phyloP scores from a whole-genome alignment of 2,797 vertebrate species.

The Takifugu rubripes region DNA sequence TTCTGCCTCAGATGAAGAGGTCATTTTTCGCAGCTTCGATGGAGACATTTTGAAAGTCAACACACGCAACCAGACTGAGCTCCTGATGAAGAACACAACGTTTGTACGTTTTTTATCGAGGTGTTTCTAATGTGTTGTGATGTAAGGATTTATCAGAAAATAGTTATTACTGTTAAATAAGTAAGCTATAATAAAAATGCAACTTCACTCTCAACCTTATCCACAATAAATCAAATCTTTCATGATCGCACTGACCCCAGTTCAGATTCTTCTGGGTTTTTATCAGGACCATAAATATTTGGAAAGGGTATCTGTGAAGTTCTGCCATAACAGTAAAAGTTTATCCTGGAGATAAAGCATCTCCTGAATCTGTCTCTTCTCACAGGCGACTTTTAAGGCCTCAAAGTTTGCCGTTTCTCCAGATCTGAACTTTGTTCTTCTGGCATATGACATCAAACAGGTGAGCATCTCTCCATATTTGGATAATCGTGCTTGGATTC shows the following conservation, averaged over 20 bases:
- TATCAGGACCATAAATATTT: not conserved
- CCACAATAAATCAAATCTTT: too few relatives aligned
- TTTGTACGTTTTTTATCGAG: conserved; percentile 61
- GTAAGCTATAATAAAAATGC: too few relatives aligned
- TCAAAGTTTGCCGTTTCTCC: conserved; percentile 73
- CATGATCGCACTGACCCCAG: not conserved
- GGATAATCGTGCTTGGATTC: not conserved
- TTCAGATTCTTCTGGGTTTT: not conserved
- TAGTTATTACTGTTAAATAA: too few relatives aligned
- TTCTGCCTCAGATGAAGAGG: conserved; percentile 53
- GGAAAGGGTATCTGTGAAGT: not conserved
- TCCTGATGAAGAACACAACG: conserved; percentile 72
- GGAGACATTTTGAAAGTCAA: conserved; percentile 65
- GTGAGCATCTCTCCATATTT: conserved; percentile 51
- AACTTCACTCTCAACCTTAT: too few relatives aligned
- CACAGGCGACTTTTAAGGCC: conserved; percentile 73
- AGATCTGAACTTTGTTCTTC: conserved; percentile 72
- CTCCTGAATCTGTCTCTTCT: conserved; percentile 12
- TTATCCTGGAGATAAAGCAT: not conserved
- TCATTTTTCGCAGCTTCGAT: conserved; percentile 67
- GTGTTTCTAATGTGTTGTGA: too few relatives aligned
- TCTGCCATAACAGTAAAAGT: not conserved
- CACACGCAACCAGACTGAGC: conserved; percentile 55
- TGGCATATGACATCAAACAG: conserved; percentile 75
- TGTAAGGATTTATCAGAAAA: too few relatives aligned